A percentile compares a stretch with the other conserved stretches of the same genome.
Evolutionary conservation across 2,797 vertebrate genomes (phyloP).

Genomic region (Pseudochromis fuscus): DNA sequence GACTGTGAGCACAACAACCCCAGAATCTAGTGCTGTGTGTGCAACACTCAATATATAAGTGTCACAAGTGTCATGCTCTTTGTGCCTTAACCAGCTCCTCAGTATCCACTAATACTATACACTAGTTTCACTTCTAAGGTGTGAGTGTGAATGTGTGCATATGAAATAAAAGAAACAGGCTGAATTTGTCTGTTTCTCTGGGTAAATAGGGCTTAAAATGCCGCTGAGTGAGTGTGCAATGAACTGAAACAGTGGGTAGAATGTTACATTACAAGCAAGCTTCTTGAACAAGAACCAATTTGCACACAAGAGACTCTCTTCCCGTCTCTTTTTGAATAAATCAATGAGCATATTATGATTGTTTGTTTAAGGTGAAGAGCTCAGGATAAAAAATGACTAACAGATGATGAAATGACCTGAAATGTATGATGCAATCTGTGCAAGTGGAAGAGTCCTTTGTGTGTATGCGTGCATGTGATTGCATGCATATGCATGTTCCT

Average conservation of each 20-base stretch:
- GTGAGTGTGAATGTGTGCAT: not conserved
- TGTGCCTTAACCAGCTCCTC: not conserved
- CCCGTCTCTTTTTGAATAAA: constrained; percentile 38
- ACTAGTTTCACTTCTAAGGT: constrained; percentile 19
- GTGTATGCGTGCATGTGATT: constrained; percentile 55
- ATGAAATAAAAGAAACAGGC: not conserved
- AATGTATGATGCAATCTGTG: constrained; percentile 75
- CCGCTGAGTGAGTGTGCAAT: constrained; percentile 38
- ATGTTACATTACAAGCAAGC: constrained; percentile 43
- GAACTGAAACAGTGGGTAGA: constrained; percentile 41
- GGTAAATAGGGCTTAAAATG: constrained; percentile 50
- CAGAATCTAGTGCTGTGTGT: not conserved
- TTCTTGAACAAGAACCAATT: constrained; percentile 47
- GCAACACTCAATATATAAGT: not conserved
- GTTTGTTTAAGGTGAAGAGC: constrained; percentile 72
- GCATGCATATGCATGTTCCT: constrained; percentile 74
- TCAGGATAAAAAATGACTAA: constrained; percentile 57
- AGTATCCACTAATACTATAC: not conserved
- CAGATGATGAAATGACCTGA: constrained; percentile 80
- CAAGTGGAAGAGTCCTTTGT: constrained; percentile 63
- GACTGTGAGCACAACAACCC: constrained; percentile 7
- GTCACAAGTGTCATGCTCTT: constrained; percentile 3
- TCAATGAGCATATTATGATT: constrained; percentile 51
- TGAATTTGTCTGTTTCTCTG: constrained; percentile 27
- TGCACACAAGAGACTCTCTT: constrained; percentile 38